Evolutionary conservation across 2,113 vertebrate genomes (phyloP), one percentile per base, ranked within the genome.

Genomic region (Ornithorhynchus anatinus): DNA sequence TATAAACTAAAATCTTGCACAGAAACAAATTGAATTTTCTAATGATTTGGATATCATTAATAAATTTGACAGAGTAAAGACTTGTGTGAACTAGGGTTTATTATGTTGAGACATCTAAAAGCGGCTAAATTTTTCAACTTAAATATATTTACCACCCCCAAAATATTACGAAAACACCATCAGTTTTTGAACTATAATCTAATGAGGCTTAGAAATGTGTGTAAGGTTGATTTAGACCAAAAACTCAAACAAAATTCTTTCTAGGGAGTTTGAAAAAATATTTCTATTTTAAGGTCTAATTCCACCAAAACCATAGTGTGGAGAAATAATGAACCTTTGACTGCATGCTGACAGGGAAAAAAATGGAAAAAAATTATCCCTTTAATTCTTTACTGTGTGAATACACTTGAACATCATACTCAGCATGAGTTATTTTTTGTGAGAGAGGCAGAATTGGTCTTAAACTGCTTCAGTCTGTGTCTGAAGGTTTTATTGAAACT

Each of bases 381-480:
- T 75, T n/a, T 75, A 48, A 81, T 72, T 89, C 57, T 72, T 72
- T 48, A 65, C 57, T 57, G 56, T 66, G 17, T 58, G 7, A 89
- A 77, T 82, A 80, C 72, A 81, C 67, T 80, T 70, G 40, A 83
- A 48, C 54, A 81, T 72, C 50, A 76, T 84, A 82, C 52, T 81
- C 68, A 60, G 54, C 23, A 69, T 32, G 33, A 89, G 56, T 45
- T 53, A 47, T 81, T 60, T 75, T 81, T 82, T 75, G 64, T 82
- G 65, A 84, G 84, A 88, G 81, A 90, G 79, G 90, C 82, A 91
- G 75, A 87, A 52, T 58, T 87, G 68, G 80, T 89, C 81, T 84
- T 74, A 67, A 86, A 57, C 47, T 88, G 65, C 71, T 90, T 84
- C 85, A 88, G 82, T 84, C 73, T 88, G 72, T 87, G 9, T 79